Conservation (phyloP, 2,888 invertebrate species). For the Idaea straminata region DNA sequence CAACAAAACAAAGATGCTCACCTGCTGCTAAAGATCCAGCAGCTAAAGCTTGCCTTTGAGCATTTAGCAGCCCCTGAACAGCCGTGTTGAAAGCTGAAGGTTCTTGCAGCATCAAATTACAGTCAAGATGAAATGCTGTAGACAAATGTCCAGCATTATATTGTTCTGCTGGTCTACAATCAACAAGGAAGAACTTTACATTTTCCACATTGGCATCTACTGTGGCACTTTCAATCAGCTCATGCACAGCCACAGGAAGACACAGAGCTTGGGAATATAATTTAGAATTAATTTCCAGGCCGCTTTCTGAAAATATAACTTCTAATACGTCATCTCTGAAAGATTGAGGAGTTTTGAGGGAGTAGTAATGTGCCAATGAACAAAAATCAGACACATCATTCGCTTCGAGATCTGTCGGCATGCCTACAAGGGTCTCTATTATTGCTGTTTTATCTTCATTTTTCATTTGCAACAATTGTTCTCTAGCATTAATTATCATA, state of each 20-base stretch:
- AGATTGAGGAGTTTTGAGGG: conserved; percentile 94
- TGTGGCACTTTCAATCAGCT: conserved; percentile 91
- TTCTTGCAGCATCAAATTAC: conserved; percentile 97
- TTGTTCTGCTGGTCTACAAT: conserved; percentile 97
- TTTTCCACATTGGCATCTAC: conserved; percentile 82
- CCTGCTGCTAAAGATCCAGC: conserved; percentile 93
- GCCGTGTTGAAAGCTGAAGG: conserved; percentile 96
- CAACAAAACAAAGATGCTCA: conserved; percentile 94
- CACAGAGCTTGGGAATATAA: conserved; percentile 92
- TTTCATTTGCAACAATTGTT: conserved; percentile 89
- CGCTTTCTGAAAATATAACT: conserved; percentile 80
- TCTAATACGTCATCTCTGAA: conserved; percentile 91
- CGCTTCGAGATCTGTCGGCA: conserved; percentile 93
- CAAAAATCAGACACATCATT: conserved; percentile 99
- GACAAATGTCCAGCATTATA: conserved; percentile 98
- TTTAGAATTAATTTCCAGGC: conserved; percentile 81
- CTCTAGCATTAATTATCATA: conserved; percentile 96
- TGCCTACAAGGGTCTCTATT: conserved; percentile 83
- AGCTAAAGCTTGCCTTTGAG: conserved; percentile 92
- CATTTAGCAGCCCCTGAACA: conserved; percentile 93
- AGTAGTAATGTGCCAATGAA: conserved; percentile 97
- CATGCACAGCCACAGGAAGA: conserved; percentile 96
- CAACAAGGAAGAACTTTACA: conserved; percentile 96
- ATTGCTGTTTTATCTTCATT: conserved; percentile 85
- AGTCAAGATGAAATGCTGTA: conserved; percentile 98